Percentiles rank a stretch among this genome's conserved stretches.
These are phyloP conservation scores for Gymnorhina tibicen DNA, from an alignment of 2,113 vertebrate genomes.

Conservation along the genomic window DNA sequence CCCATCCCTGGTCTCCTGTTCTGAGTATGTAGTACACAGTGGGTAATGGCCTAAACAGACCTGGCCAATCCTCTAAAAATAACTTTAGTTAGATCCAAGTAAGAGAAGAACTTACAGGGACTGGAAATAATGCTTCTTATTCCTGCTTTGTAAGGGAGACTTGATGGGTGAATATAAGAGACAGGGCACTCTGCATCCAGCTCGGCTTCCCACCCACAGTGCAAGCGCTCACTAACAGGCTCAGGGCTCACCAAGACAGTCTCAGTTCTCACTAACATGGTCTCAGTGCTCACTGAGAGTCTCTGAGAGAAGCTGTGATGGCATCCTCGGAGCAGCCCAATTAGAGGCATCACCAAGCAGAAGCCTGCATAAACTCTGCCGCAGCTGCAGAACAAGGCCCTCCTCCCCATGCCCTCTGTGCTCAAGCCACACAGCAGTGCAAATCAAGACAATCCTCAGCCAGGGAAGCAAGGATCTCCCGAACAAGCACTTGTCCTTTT, in stretches of 20 bases:
- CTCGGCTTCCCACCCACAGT: rapidly evolving
- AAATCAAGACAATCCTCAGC: not conserved
- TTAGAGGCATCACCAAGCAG: not conserved
- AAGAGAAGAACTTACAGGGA: not conserved
- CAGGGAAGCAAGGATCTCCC: not conserved
- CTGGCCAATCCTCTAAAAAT: not conserved
- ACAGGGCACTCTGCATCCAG: rapidly evolving
- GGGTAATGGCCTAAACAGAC: not conserved
- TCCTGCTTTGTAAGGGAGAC: not conserved
- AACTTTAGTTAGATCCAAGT: not conserved
- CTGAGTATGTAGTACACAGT: rapidly evolving
- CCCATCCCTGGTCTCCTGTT: not conserved
- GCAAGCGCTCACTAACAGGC: rapidly evolving
- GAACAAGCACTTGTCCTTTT: not conserved
- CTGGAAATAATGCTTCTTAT: not conserved
- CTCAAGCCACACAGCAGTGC: not conserved
- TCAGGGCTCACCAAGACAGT: not conserved
- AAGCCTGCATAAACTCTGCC: not conserved
- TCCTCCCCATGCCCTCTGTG: not conserved
- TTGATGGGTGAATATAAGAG: not conserved
- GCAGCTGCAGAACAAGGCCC: not conserved
- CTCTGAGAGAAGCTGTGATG: not conserved
- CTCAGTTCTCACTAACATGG: rapidly evolving
- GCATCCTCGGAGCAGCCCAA: not conserved
- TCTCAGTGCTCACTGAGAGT: not conserved